Evolutionary conservation across 2,113 vertebrate genomes (phyloP), one percentile per base, ranked within the genome.

Genomic region (Calcarius ornatus): DNA sequence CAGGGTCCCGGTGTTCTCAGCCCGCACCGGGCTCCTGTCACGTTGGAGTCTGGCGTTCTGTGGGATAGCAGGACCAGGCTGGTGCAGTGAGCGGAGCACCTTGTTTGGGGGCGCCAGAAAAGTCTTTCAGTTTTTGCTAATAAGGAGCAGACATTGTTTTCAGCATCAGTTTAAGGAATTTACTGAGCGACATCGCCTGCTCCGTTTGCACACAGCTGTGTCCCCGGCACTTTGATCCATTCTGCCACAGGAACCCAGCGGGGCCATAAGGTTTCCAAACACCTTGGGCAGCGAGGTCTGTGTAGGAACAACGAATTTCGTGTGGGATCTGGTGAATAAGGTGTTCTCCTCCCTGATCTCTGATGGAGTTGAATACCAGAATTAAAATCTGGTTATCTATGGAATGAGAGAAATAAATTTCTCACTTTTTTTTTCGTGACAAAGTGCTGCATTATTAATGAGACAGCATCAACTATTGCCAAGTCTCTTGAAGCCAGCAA

Each of bases 1-100:
- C 69, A 30, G 45, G 7, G 28, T 30, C 12, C 38, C 15, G 21
- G 7, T 25, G 31, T 28, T 30, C 11, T 9, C 33, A 12, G 4
- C n/a, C 30, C 37, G 1, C 22, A 2, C 8, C 12, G 6, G 15
- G 22, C 30, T 85, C n/a, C 40, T 42, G 70, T 53, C 87, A 8
- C 1, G 2, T 13, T 14, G 30, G 14, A 38, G 12, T 25, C 28
- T 9, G n/a, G 11, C 9, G 0, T 38, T 68, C 10, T 6, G 1
- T 1, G 10, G 18, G 43, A 1, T 38, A 4, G 69, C 54, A 2
- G 60, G 6, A 5, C 10, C 6, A 0, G 9, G 2, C 0, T 1
- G 15, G 11, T 4, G 42, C 5, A 13, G 51, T 0, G 31, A 63
- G 47, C 9, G 1, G 27, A 22, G 37, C 1, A 17, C 18, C 37